Conservation (phyloP, 2,888 invertebrate species). For the Tanytarsus gracilentus region DNA sequence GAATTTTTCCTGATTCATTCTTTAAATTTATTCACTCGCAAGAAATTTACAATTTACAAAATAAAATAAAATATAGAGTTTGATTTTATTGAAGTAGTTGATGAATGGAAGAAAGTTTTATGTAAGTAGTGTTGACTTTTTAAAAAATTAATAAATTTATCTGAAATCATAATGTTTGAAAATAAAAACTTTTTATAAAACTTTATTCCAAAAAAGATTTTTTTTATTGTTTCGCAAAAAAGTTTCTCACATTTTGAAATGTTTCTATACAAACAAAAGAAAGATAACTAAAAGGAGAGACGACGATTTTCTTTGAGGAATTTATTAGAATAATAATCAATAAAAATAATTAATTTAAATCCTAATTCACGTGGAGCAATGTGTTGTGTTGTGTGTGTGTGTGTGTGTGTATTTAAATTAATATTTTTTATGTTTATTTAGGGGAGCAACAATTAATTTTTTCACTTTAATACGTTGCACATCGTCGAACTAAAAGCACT, state of each 20-base stretch:
- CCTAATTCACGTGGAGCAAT: slow-evolving; percentile 11
- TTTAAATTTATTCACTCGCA: slow-evolving; percentile 9
- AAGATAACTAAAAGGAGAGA: not conserved
- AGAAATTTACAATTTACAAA: slow-evolving; percentile 24
- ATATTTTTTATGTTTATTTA: not conserved
- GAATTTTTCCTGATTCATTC: not conserved
- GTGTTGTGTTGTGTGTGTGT: slow-evolving; percentile 6
- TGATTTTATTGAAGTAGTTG: too few relatives aligned
- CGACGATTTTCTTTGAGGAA: too few relatives aligned
- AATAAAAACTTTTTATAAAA: too few relatives aligned
- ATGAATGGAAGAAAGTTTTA: too few relatives aligned
- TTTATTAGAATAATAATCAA: not conserved
- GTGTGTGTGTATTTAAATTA: not conserved
- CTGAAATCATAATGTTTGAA: too few relatives aligned
- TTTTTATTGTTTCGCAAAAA: too few relatives aligned
- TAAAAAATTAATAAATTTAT: too few relatives aligned
- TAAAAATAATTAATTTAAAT: not conserved
- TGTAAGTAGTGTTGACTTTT: too few relatives aligned
- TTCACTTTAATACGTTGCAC: not conserved
- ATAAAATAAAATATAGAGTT: not conserved
- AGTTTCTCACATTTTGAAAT: too few relatives aligned
- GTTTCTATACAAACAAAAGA: too few relatives aligned
- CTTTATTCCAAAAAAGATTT: too few relatives aligned
- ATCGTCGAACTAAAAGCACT: slow-evolving; percentile 12
- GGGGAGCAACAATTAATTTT: not conserved